Evolutionary conservation across 2,797 vertebrate genomes (phyloP).

Genomic region (Tapera naevia): DNA sequence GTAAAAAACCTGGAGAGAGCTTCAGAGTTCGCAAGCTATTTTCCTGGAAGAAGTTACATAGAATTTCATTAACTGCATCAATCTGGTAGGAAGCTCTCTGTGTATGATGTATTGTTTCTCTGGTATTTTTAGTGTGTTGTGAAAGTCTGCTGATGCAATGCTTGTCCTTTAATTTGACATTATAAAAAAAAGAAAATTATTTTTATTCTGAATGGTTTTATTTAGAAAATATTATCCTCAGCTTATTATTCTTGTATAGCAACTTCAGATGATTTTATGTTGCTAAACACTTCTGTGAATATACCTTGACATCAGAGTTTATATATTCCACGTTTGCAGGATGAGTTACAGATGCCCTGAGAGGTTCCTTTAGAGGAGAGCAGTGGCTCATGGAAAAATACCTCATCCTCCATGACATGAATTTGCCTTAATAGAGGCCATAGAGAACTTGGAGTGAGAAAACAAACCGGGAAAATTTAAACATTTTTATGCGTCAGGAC

Average conservation of each 20-base stretch:
- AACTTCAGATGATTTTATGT: constrained; percentile 18
- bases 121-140: constrained; percentile 31
- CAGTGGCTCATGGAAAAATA: neutral
- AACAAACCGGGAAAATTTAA: neutral
- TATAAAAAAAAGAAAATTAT: neutral
- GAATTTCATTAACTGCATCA: constrained; percentile 42
- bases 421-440: neutral
- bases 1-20: constrained; percentile 31
- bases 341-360: neutral
- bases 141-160: constrained; percentile 45
- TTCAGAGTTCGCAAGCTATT: constrained; percentile 10
- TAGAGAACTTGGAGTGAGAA: neutral
- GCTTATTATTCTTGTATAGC: neutral
- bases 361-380: neutral
- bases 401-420: neutral
- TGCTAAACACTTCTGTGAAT: neutral
- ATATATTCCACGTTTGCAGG: neutral
- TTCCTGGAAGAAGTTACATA: constrained; percentile 41
- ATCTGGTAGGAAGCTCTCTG: constrained; percentile 23
- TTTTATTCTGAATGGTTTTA: constrained; percentile 21
- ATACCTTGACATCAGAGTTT: neutral
- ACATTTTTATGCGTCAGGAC: neutral
- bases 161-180: constrained; percentile 15
- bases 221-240: constrained; percentile 24
- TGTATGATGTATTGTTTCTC: constrained; percentile 39